Conservation (phyloP, 64 coral and sea anemone species). For the Anthopleura sola region DNA sequence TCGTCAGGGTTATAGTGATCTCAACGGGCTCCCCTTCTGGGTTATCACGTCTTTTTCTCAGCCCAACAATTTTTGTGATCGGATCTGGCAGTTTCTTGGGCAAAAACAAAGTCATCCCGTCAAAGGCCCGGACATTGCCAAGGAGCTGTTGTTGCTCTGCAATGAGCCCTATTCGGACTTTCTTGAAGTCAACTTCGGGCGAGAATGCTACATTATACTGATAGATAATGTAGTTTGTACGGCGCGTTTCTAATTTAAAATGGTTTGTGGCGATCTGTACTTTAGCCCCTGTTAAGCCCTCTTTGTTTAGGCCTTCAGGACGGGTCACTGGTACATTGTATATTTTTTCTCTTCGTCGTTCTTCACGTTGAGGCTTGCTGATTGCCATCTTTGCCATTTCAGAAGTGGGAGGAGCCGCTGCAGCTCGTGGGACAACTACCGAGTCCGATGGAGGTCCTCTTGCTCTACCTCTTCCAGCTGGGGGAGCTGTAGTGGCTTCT, state of each 20-base stretch:
- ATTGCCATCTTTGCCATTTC: slow-evolving; percentile 56
- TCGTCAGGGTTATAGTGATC: slow-evolving; percentile 81
- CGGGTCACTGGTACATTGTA: slow-evolving; percentile 29
- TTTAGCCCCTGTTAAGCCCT: slow-evolving; percentile 34
- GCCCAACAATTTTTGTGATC: slow-evolving; percentile 28
- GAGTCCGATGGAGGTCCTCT: slow-evolving; percentile 56
- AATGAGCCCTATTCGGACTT: slow-evolving; percentile 52
- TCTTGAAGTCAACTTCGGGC: slow-evolving; percentile 77
- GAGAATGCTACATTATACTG: slow-evolving; percentile 83
- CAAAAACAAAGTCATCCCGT: slow-evolving; percentile 86
- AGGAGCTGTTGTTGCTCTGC: slow-evolving; percentile 57
- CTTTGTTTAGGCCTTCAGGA: slow-evolving; percentile 50
- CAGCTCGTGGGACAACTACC: slow-evolving; percentile 11
- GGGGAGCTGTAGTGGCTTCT: slow-evolving; percentile 9
- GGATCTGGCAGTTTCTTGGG: slow-evolving; percentile 60
- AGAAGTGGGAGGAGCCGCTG: slow-evolving; percentile 32
- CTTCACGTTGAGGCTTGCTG: slow-evolving; percentile 1
- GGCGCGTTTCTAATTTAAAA: slow-evolving; percentile 41
- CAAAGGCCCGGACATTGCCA: slow-evolving; percentile 70
- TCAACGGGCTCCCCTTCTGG: slow-evolving; percentile 51
- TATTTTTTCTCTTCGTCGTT: background rate
- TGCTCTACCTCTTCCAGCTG: slow-evolving; percentile 66
- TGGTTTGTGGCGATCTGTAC: slow-evolving; percentile 50
- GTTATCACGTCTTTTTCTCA: slow-evolving; percentile 28
- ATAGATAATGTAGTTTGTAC: slow-evolving; percentile 47